Percentiles rank a stretch among this genome's conserved stretches.
phyloP scores from a whole-genome alignment of 2,113 vertebrate genomes.

The Sialia sialis region DNA sequence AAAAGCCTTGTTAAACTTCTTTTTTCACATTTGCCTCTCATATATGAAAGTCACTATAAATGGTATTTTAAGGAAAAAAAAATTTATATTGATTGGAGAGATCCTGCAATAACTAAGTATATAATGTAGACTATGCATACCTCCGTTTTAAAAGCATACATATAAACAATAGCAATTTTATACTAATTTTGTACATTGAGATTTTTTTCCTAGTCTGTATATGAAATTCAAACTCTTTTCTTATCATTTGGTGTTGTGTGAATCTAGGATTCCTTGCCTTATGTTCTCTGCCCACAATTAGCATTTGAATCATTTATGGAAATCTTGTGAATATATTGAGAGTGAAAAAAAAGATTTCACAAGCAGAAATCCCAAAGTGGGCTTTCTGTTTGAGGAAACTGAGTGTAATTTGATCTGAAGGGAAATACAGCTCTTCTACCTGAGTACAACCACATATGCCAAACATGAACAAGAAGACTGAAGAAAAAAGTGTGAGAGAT shows the following conservation, averaged over 20 bases:
- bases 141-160: not conserved
- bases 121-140: not conserved
- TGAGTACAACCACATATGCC: not conserved
- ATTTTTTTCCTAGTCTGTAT: not conserved
- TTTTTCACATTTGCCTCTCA: not conserved
- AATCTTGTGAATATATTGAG: not conserved
- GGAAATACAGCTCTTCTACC: not conserved
- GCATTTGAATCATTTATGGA: not conserved
- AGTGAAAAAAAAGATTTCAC: not conserved
- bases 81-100: not conserved
- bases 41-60: not conserved
- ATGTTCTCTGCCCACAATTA: not conserved
- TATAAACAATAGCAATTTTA: not conserved
- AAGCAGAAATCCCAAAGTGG: not conserved
- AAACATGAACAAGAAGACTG: not conserved
- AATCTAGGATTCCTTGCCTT: not conserved
- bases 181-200: not conserved
- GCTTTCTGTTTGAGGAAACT: not conserved
- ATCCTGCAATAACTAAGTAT: not conserved
- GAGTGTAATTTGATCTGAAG: not conserved
- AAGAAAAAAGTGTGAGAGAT: not conserved
- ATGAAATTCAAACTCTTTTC: not conserved
- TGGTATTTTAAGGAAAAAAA: not conserved
- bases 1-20: not conserved
- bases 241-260: not conserved